These are phyloP conservation scores for Gallinago media DNA, from an alignment of 2,113 vertebrate species.

Conservation along the genomic window DNA sequence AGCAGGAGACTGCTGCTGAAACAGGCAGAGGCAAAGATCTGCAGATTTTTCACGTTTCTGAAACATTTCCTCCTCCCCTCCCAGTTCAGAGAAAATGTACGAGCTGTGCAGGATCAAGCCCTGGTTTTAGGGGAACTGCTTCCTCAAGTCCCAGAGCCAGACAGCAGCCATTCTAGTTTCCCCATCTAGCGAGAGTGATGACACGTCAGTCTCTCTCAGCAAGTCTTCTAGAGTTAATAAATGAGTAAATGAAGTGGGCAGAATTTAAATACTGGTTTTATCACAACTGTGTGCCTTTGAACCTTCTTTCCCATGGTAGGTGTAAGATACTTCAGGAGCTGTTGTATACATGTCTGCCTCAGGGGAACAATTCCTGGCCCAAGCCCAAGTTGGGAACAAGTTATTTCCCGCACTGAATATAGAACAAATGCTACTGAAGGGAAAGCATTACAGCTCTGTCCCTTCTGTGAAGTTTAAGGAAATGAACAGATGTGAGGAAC, in stretches of 20 bases:
- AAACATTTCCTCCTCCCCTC: constrained; percentile 30
- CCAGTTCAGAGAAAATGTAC: background rate
- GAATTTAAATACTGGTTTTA: constrained; percentile 72
- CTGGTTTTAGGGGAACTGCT: background rate
- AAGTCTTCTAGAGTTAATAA: constrained; percentile 63
- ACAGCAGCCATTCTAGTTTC: constrained; percentile 41
- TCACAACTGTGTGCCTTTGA: constrained; percentile 67
- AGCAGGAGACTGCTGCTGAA: background rate
- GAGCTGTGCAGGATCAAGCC: background rate
- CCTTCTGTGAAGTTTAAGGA: constrained; percentile 51
- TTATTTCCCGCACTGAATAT: constrained; percentile 58
- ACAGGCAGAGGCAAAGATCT: constrained; percentile 29
- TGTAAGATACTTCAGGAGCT: constrained; percentile 66
- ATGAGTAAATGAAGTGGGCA: constrained; percentile 66
- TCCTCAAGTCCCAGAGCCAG: constrained; percentile 4
- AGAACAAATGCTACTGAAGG: constrained; percentile 45
- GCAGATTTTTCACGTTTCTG: constrained; percentile 4
- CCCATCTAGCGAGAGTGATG: background rate
- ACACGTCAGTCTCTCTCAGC: constrained; percentile 29
- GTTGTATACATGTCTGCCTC: constrained; percentile 64
- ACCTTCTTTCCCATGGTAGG: constrained; percentile 72
- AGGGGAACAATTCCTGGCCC: constrained; percentile 44
- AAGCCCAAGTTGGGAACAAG: constrained; percentile 62
- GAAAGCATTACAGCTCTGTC: constrained; percentile 11
- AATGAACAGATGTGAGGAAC: constrained; percentile 50